Percentiles rank a stretch among this genome's conserved stretches.
phyloP scores from a whole-genome alignment of 2,888 invertebrate genomes.

The Sericinus montela region DNA sequence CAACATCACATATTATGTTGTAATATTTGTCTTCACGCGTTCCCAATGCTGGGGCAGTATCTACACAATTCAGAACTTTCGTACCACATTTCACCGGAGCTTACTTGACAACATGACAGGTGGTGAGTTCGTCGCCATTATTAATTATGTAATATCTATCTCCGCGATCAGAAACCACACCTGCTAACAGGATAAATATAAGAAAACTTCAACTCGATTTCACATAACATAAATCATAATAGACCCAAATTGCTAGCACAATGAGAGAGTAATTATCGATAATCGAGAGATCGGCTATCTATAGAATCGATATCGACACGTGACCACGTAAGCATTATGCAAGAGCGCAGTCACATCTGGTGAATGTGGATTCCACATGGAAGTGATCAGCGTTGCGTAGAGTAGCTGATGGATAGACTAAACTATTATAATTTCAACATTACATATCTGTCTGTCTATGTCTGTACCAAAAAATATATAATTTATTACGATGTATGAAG shows the following conservation, averaged over 20 bases:
- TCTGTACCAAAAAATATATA: too few species aligned
- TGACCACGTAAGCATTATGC: not conserved
- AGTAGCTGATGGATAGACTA: not conserved
- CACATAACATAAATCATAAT: not conserved
- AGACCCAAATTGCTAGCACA: not conserved
- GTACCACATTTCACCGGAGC: too few species aligned
- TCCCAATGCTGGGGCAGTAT: too few species aligned
- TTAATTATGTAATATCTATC: not conserved
- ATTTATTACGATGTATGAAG: too few species aligned
- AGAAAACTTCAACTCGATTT: not conserved
- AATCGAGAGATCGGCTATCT: not conserved
- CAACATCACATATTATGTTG: too few species aligned
- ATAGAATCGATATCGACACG: slow-evolving; percentile 3
- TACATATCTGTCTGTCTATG: too few species aligned
- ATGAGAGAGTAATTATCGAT: not conserved
- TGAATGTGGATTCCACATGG: not conserved
- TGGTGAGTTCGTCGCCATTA: too few species aligned
- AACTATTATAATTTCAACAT: not conserved
- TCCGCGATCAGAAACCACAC: not conserved
- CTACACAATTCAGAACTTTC: too few species aligned
- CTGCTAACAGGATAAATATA: not conserved
- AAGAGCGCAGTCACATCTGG: slow-evolving; percentile 9
- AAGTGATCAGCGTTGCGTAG: not conserved
- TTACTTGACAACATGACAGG: too few species aligned
- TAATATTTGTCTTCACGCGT: too few species aligned